These are phyloP conservation scores for Tinamus major DNA, from an alignment of 2,797 vertebrate genomes.

Conservation along the genomic window DNA sequence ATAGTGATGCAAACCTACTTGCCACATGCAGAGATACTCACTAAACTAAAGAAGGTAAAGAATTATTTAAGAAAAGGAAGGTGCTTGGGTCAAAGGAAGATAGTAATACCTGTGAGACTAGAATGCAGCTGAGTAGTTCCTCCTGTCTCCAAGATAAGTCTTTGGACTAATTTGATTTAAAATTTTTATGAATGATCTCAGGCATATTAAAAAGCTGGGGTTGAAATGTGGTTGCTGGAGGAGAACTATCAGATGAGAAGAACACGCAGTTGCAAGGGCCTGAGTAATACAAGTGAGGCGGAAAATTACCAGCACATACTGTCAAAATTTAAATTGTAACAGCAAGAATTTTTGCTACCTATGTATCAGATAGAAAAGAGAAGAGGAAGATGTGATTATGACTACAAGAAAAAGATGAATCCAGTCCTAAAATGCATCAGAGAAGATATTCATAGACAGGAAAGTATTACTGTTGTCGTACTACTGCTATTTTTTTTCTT, in stretches of 20 bases:
- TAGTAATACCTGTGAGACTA: background rate
- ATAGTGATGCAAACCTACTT: background rate
- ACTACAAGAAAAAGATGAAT: background rate
- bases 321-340: background rate
- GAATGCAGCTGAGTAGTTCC: background rate
- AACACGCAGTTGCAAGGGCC: background rate
- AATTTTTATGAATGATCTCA: background rate
- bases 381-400: constrained; percentile 28
- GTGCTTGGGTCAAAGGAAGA: background rate
- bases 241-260: constrained; percentile 26
- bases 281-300: background rate
- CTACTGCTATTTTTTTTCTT: background rate
- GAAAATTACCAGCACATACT: background rate
- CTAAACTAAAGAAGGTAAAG: background rate
- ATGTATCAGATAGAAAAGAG: background rate
- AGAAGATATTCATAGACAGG: background rate
- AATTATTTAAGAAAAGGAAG: accelerated
- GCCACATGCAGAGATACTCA: background rate
- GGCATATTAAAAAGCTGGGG: background rate
- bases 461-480: background rate
- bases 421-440: background rate
- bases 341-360: background rate
- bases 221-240: background rate
- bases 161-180: background rate
- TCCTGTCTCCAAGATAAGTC: background rate